These are phyloP conservation scores for Drosophila takahashii DNA, from an alignment of 1,140 invertebrate genomes.

Conservation along the genomic window DNA sequence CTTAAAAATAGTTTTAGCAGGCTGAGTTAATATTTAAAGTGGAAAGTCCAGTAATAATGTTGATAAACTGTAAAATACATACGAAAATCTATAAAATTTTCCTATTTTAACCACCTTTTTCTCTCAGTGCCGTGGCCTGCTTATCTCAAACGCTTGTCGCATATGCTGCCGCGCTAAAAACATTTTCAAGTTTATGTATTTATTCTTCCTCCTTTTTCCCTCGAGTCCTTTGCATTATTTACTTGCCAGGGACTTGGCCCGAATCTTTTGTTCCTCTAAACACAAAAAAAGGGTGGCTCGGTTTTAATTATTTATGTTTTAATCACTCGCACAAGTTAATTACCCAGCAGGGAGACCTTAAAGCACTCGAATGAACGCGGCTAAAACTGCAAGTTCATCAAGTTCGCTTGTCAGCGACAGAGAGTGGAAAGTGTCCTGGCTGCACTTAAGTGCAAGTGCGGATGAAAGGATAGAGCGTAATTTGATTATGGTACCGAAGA, in stretches of 20 bases:
- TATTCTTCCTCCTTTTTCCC: slow-evolving; percentile 15
- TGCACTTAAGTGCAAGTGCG: slow-evolving; percentile 37
- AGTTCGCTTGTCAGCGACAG: slow-evolving; percentile 3
- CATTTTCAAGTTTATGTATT: slow-evolving; percentile 51
- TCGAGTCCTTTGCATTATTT: slow-evolving; percentile 37
- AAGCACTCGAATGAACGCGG: slow-evolving; percentile 3
- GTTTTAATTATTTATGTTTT: slow-evolving; percentile 72
- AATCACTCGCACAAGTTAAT: slow-evolving; percentile 68
- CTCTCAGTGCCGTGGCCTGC: slow-evolving; percentile 2
- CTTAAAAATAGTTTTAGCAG: too few relatives aligned
- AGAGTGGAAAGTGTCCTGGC: slow-evolving; percentile 8
- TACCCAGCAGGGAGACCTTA: slow-evolving; percentile 21
- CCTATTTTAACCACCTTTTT: too few relatives aligned
- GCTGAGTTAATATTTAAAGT: neutral
- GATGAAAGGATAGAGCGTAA: slow-evolving; percentile 37
- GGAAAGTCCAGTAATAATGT: too few relatives aligned
- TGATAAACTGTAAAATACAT: too few relatives aligned
- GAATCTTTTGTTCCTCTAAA: slow-evolving; percentile 28
- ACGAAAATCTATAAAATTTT: too few relatives aligned
- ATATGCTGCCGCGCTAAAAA: slow-evolving; percentile 35
- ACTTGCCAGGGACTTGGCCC: slow-evolving; percentile 38
- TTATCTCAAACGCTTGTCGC: slow-evolving; percentile 37
- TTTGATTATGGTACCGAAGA: slow-evolving; percentile 47
- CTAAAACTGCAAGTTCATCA: slow-evolving; percentile 40
- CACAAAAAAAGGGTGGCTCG: slow-evolving; percentile 25